Base-by-base conservation (phyloP, 1,140 invertebrate species). In the Lerema accius region DNA sequence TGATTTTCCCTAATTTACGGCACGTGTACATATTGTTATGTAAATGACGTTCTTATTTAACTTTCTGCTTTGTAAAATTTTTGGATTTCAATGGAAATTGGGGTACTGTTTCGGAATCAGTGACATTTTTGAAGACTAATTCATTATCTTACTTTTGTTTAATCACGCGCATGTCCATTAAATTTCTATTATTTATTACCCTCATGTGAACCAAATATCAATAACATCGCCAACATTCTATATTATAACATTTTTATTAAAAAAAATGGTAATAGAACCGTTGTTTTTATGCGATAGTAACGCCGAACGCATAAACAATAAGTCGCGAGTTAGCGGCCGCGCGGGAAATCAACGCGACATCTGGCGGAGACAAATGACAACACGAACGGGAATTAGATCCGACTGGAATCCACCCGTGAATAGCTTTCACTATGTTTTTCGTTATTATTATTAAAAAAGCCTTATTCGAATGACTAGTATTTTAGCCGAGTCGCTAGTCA, bases 291-390 rank as follows among this genome's bases (percentile, higher is more conserved):
- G 23, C 45, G 5, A 56, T 43, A 45, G 53, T 46, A 46, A 23
- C 28, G 28, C 53, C 14, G 15, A 58, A 46, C 42, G n/a, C n/a
- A 56, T 42, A 28, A 15, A 14, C 40, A 43, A 56, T 56, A 56
- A 58, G 42, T 26, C 10, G 42, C 10, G 26, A 46, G 42, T 58
- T 58, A 42, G 53, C 40, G 53, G 53, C n/a, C 53, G 23, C 53
- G 26, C 40, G 53, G 53, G 53, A 58, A 58, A 58, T 46, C 53
- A 46, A 45, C 26, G 42, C n/a, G 53, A 58, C 53, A 58, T 58
- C 53, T 58, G 53, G 40, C 53, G 53, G n/a, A 45, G 53, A 58
- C 40, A 58, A 58, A 58, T 58, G 53, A 58, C 28, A 45, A 45
- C 32, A 56, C 14, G 11, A 37, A 35, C 23, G 13, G 11, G 0